phyloP scores from a whole-genome alignment of 92 coral and sea anemone genomes.

The Parazoanthus darwini region DNA sequence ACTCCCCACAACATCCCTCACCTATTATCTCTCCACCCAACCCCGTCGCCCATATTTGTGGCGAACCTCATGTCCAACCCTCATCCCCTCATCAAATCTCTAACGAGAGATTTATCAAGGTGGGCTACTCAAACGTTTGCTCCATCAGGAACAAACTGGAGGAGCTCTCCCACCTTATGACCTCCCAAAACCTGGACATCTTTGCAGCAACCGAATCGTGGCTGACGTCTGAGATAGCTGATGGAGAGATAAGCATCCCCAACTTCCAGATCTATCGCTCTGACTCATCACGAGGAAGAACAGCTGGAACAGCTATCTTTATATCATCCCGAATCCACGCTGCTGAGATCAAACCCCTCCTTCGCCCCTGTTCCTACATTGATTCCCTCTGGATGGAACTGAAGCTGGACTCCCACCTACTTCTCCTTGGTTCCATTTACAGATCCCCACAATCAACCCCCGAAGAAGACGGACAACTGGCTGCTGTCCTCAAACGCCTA shows the following conservation, averaged over 20 bases:
- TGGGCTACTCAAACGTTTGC: not conserved
- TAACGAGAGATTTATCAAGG: not conserved
- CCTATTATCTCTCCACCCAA: not conserved
- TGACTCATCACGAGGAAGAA: not conserved
- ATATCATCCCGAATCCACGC: not conserved
- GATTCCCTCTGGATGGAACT: constrained; percentile 2
- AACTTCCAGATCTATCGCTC: not conserved
- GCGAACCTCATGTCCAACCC: not conserved
- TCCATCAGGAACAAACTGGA: not conserved
- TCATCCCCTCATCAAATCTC: not conserved
- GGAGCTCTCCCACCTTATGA: not conserved
- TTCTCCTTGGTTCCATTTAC: not conserved
- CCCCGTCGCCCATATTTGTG: too few species aligned
- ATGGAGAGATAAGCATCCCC: not conserved
- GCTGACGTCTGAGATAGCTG: not conserved
- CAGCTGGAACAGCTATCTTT: not conserved
- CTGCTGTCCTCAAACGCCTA: not conserved
- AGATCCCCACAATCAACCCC: not conserved
- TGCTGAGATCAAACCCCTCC: not conserved
- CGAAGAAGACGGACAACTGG: not conserved
- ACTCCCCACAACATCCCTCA: not conserved
- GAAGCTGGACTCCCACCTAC: not conserved
- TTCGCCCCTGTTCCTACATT: not conserved
- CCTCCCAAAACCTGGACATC: not conserved
- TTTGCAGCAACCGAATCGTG: not conserved